Evolutionary conservation across 2,797 vertebrate genomes (phyloP).

Genomic region (Platalea minor): DNA sequence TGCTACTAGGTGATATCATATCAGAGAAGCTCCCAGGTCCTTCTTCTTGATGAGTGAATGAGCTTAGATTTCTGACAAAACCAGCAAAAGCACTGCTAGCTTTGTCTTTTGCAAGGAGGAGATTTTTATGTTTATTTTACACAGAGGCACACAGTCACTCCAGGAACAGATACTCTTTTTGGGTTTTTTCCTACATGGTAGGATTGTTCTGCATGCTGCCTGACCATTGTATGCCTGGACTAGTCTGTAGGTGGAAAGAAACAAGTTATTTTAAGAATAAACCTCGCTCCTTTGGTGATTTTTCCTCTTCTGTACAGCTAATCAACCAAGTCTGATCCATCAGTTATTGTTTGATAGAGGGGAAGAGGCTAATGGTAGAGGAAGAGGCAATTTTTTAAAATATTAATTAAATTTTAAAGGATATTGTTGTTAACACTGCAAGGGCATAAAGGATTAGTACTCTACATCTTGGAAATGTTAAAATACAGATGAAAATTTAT

Average conservation of each 20-base stretch:
- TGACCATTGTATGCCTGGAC: background rate
- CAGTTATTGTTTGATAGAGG: constrained; percentile 3
- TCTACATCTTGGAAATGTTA: background rate
- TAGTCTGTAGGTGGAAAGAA: background rate
- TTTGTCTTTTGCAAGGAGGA: background rate
- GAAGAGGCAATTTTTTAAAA: background rate
- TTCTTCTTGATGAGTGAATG: background rate
- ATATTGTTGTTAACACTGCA: background rate
- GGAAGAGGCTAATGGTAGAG: constrained; percentile 1
- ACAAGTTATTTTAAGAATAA: background rate
- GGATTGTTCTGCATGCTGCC: background rate
- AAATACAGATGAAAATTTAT: constrained; percentile 26
- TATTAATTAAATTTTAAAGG: constrained; percentile 18
- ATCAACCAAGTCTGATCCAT: background rate
- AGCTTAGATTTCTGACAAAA: background rate
- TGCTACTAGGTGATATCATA: background rate
- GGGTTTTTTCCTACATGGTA: background rate
- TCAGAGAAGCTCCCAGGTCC: background rate
- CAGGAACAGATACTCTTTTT: background rate
- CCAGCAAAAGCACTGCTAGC: background rate
- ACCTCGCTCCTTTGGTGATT: background rate
- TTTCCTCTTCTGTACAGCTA: background rate
- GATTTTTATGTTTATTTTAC: background rate
- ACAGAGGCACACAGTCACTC: background rate
- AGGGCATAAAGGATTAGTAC: constrained; percentile 11